Evolutionary conservation across 2,797 vertebrate species (phyloP).

Genomic region (Cichlasoma orientale): DNA sequence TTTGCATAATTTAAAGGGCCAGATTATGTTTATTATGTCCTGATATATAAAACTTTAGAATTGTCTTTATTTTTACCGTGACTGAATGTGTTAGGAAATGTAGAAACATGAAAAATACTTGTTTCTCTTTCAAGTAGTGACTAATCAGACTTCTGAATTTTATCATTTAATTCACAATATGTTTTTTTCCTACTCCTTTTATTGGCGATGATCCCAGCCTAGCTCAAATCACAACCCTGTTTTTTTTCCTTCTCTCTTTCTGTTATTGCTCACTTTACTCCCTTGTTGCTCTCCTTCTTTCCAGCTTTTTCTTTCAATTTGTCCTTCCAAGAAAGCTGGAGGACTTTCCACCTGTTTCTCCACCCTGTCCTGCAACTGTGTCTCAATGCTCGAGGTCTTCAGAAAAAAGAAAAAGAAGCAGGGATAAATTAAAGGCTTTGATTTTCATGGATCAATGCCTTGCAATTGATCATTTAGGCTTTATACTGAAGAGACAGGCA

Average conservation of each 20-base stretch:
- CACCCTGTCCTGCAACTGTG: constrained; percentile 24
- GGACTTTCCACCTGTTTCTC: constrained; percentile 38
- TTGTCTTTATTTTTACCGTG: background rate
- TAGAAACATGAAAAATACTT: constrained; percentile 12
- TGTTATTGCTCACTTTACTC: constrained; percentile 37
- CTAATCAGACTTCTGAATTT: constrained; percentile 43
- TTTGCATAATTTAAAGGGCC: background rate
- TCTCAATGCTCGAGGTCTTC: constrained; percentile 18
- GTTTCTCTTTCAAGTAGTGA: constrained; percentile 28
- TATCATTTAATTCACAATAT: constrained; percentile 42
- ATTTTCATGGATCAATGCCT: constrained; percentile 72
- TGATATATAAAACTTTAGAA: background rate
- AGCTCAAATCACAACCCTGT: constrained; percentile 37
- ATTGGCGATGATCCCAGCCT: constrained; percentile 54
- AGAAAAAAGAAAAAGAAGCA: constrained; percentile 26
- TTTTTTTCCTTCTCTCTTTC: constrained; percentile 32
- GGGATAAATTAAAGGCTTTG: constrained; percentile 62
- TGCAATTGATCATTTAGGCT: constrained; percentile 57
- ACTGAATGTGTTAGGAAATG: constrained; percentile 3
- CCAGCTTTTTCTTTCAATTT: constrained; percentile 53
- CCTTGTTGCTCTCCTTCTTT: constrained; percentile 30
- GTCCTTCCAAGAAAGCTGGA: constrained; percentile 56
- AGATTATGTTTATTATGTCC: background rate
- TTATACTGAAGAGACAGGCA: constrained; percentile 43
- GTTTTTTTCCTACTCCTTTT: constrained; percentile 22